phyloP scores from a whole-genome alignment of 2,113 vertebrate species.

The Stomatorhinus ivindoensis region DNA sequence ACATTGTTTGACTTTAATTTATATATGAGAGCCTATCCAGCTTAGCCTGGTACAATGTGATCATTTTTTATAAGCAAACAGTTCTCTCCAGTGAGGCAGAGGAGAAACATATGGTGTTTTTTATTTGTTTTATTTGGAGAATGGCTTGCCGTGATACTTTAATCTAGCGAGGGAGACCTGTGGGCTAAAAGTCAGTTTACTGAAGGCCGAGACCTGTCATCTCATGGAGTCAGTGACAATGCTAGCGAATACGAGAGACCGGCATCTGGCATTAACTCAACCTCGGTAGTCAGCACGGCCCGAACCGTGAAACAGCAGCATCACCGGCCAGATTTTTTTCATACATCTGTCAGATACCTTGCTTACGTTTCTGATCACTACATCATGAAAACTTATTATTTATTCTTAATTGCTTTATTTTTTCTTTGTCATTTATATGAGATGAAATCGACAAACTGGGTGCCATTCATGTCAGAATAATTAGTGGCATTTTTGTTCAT shows the following conservation, averaged over 20 bases:
- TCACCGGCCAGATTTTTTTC: background rate
- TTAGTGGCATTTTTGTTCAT: background rate
- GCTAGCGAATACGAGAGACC: background rate
- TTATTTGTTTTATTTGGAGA: constrained; percentile 28
- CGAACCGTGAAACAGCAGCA: background rate
- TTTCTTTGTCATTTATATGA: background rate
- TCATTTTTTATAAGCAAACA: background rate
- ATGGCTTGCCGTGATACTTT: constrained; percentile 10
- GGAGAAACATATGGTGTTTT: constrained; percentile 12
- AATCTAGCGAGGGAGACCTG: constrained; percentile 13
- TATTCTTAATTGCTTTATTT: background rate
- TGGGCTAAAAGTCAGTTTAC: constrained; percentile 10
- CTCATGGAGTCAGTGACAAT: background rate
- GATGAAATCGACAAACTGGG: background rate
- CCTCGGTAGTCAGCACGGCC: background rate
- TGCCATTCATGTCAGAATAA: background rate
- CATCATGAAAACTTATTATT: background rate
- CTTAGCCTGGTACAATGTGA: background rate
- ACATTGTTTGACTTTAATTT: constrained; percentile 3
- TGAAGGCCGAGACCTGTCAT: background rate
- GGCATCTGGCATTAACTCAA: background rate
- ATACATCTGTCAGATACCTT: background rate
- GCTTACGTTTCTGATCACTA: background rate
- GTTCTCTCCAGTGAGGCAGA: constrained; percentile 15
- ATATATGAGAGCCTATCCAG: background rate